phyloP scores from a whole-genome alignment of 2,797 vertebrate species.

The Danio jaintianensis region DNA sequence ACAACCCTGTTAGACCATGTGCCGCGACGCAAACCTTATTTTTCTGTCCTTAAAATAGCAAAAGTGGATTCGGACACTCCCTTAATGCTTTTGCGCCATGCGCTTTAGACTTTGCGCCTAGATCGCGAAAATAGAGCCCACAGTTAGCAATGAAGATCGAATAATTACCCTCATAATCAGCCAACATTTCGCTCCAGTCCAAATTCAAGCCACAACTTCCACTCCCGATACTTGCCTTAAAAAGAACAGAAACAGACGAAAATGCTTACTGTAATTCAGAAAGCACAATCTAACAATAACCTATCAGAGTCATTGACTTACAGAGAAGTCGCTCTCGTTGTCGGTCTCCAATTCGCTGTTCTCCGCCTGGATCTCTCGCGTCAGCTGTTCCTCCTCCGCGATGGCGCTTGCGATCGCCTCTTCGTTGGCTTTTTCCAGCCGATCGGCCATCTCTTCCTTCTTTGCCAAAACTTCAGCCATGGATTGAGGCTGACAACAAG shows the following conservation, averaged over 20 bases:
- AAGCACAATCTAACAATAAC: not conserved
- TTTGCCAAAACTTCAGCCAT: constrained; percentile 99
- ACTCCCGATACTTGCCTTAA: constrained; percentile 85
- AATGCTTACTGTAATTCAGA: not conserved
- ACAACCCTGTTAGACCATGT: too few relatives aligned
- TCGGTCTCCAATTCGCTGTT: constrained; percentile 94
- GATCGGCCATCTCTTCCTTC: constrained; percentile 96
- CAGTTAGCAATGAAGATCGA: not conserved
- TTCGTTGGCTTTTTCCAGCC: constrained; percentile 95
- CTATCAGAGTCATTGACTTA: constrained; percentile 68
- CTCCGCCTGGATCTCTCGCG: constrained; percentile 95
- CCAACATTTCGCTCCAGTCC: constrained; percentile 96
- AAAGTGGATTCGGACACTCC: too few relatives aligned
- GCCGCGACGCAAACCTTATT: too few relatives aligned
- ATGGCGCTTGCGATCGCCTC: constrained; percentile 99
- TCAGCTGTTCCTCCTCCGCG: constrained; percentile 96
- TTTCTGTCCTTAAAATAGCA: too few relatives aligned
- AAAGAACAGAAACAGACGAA: constrained; percentile 40
- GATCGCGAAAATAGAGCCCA: too few relatives aligned
- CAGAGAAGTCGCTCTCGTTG: constrained; percentile 93
- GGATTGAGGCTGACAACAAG: constrained; percentile 82
- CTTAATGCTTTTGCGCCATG: too few relatives aligned
- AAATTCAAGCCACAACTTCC: constrained; percentile 87
- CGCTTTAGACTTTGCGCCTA: too few relatives aligned
- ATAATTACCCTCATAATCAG: constrained; percentile 94